Evolutionary conservation across 1,140 invertebrate species (phyloP).

Genomic region (Battus philenor): DNA sequence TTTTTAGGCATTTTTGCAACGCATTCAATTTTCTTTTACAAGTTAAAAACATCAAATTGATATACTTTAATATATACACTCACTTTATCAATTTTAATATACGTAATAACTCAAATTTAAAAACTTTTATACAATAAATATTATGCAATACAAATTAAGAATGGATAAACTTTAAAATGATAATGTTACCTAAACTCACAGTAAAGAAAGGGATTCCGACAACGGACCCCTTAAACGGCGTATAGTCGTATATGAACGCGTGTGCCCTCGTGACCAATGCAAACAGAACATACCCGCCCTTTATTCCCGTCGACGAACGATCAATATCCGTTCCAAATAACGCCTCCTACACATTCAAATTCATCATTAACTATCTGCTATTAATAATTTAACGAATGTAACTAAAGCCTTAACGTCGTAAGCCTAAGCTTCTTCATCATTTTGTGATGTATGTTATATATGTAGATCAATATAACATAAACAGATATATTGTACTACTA

Average conservation of each 20-base stretch:
- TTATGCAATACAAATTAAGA: no score
- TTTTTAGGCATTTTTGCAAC: no score
- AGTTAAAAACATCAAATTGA: no score
- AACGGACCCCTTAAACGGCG: neutral
- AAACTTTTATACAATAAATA: no score
- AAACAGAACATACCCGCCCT: slow-evolving; percentile 30
- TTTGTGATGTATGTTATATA: no score
- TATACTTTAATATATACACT: no score
- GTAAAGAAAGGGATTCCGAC: slow-evolving; percentile 4
- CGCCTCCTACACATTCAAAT: slow-evolving; percentile 15
- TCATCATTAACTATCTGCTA: slow-evolving; percentile 16
- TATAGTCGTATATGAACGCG: slow-evolving; percentile 1
- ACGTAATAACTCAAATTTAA: no score
- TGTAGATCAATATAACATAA: neutral
- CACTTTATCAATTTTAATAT: no score
- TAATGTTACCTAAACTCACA: no score
- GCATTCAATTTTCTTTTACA: no score
- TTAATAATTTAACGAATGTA: neutral
- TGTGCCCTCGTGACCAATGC: slow-evolving; percentile 13
- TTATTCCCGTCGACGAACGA: slow-evolving; percentile 44
- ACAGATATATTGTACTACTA: neutral
- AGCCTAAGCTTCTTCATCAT: no score
- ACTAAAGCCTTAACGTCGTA: no score
- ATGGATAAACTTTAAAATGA: neutral
- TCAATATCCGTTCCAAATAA: slow-evolving; percentile 44